Percentiles rank a stretch among this genome's conserved stretches.
Evolutionary conservation across 37 sponge, comb jelly and placozoan species (phyloP).

Genomic region (Cladorhizidae sp.): DNA sequence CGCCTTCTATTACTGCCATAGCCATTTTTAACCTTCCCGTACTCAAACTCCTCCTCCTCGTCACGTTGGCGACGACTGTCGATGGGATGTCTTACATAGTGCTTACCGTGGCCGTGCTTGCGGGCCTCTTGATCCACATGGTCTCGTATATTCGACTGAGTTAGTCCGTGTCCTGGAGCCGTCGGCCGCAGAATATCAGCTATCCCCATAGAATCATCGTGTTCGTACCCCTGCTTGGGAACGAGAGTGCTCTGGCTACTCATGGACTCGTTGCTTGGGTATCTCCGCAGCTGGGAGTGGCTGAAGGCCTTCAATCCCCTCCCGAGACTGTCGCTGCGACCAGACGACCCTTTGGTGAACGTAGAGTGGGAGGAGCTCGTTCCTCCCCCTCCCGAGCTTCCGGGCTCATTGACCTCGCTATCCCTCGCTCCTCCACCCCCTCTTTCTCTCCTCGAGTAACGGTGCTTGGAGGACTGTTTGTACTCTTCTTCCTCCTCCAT

Average conservation of each 20-base stretch:
- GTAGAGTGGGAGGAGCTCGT: neutral
- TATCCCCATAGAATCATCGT: constrained; percentile 11
- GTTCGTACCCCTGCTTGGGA: neutral
- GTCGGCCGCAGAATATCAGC: constrained; percentile 1
- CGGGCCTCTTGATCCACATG: constrained; percentile 30
- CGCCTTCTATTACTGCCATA: neutral
- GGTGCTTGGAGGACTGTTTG: neutral
- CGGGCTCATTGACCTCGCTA: neutral
- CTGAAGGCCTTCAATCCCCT: neutral
- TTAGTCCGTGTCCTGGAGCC: neutral
- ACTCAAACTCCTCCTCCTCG: constrained; percentile 1
- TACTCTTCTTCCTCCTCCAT: neutral
- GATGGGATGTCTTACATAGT: neutral
- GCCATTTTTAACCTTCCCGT: neutral
- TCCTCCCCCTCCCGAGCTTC: constrained; percentile 1
- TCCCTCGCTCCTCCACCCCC: neutral
- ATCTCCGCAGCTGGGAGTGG: constrained; percentile 7
- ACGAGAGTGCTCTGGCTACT: constrained; percentile 49
- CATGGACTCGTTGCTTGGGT: constrained; percentile 31
- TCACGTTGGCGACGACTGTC: neutral
- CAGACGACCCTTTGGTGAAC: neutral
- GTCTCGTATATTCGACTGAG: constrained; percentile 16
- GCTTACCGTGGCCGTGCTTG: constrained; percentile 9
- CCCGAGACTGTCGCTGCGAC: constrained; percentile 33
- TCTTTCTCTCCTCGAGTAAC: neutral